Evolutionary conservation across 37 sponge, comb jelly and placozoan genomes (phyloP).

Genomic region (Halichondria panicea): DNA sequence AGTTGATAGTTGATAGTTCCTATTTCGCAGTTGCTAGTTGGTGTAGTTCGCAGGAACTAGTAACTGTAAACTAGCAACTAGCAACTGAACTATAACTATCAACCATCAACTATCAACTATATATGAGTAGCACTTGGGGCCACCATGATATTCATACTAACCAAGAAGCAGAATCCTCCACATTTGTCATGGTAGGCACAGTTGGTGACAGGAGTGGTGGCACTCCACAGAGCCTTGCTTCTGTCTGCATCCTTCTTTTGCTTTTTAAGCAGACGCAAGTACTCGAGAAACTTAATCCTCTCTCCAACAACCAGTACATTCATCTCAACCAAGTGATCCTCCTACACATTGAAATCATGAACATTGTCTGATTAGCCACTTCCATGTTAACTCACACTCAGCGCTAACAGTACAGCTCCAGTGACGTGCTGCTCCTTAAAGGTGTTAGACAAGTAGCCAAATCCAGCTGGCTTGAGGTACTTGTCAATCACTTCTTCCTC

Average conservation of each 20-base stretch:
- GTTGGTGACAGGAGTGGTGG: constrained; percentile 69
- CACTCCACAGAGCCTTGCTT: constrained; percentile 75
- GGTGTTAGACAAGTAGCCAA: constrained; percentile 69
- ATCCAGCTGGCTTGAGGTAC: constrained; percentile 70
- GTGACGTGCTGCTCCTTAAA: constrained; percentile 65
- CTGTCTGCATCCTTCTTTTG: constrained; percentile 85
- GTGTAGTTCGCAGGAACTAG: background rate
- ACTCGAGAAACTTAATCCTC: constrained; percentile 71
- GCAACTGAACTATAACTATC: too few species aligned
- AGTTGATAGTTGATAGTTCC: too few species aligned
- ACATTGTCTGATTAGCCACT: too few species aligned
- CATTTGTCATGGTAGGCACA: constrained; percentile 77
- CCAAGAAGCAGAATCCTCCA: constrained; percentile 57
- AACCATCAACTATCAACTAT: too few species aligned
- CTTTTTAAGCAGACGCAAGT: constrained; percentile 79
- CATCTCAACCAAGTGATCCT: constrained; percentile 79
- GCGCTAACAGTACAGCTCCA: constrained; percentile 67
- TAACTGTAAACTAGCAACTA: too few species aligned
- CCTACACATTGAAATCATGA: too few species aligned
- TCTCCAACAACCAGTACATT: constrained; percentile 65
- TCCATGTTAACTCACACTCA: constrained; percentile 52
- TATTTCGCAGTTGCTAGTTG: background rate
- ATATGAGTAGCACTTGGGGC: too few species aligned
- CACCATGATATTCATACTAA: constrained; percentile 1
- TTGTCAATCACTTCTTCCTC: constrained; percentile 68